Base-by-base conservation (phyloP, 2,797 vertebrate genomes). In the Acrocephalus scirpaceus region DNA sequence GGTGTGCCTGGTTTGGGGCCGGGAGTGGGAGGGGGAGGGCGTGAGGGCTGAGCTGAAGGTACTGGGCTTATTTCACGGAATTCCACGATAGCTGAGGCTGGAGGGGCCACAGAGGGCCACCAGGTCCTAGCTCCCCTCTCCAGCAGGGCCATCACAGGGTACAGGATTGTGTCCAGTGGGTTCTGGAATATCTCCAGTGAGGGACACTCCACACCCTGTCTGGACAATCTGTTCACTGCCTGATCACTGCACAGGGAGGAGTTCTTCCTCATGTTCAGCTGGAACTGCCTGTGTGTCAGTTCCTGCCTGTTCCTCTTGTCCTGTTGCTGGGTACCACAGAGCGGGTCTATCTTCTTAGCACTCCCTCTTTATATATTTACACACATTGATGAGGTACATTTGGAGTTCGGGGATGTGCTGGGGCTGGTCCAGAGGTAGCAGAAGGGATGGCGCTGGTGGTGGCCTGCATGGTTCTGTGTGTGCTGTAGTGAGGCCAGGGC, bases 1-100 rank as follows among this genome's bases (percentile, higher is more conserved):
- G 22, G 4, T 73, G 29, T 50, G n/a, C 32, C 56, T 29, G 42
- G 36, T 29, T 62, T 62, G 38, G 38, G 62, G 65, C 16, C 36
- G 2, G 53, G 36, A 36, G 11, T 38, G 13, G 13, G 4, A 1
- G 4, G 29, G 7, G 34, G 25, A 48, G 7, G 30, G 0, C 13
- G 13, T 13, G 27, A 48, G 38, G 27, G 34, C 27, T n/a, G 78
- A 60, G n/a, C 16, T 57, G 78, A 64, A 56, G 27, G 15, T 20
- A 9, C 4, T 56, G 64, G 27, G 23, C 11, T 44, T 64, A 25
- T 76, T 62, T 64, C 25, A 56, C 30, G 34, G 34, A 54, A 54
- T 40, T 9, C 34, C 11, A 18, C 1, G 1, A 34, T 62, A 57
- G 30, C 9, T 62, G 19, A n/a, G 19, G 42, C 19, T 76, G 44